phyloP scores from a whole-genome alignment of 2,888 invertebrate genomes.

The Trichogramma evanescens region DNA sequence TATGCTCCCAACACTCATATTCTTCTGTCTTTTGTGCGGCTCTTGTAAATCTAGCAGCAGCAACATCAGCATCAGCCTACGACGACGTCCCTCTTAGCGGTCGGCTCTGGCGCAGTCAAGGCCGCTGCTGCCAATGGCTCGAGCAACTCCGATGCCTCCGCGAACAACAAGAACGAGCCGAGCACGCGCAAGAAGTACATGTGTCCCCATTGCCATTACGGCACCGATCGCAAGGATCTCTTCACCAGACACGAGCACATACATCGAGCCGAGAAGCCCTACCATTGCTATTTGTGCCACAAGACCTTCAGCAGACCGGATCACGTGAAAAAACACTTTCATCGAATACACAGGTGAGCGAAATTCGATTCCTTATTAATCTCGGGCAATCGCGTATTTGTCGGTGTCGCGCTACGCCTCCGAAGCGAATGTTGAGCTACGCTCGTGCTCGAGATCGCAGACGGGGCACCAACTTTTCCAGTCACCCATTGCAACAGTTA shows the following conservation, averaged over 20 bases:
- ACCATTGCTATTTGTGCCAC: slow-evolving; percentile 86
- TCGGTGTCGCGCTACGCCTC: too few species aligned
- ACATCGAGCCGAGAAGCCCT: slow-evolving; percentile 88
- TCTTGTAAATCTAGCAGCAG: background rate
- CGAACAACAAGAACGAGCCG: background rate
- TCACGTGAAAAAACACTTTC: slow-evolving; percentile 89
- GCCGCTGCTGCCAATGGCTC: background rate
- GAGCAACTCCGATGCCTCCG: background rate
- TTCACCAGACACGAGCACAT: slow-evolving; percentile 90
- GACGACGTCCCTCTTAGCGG: background rate
- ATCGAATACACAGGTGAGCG: slow-evolving; percentile 69
- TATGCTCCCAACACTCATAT: slow-evolving; percentile 3
- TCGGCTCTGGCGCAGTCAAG: background rate
- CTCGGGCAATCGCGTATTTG: background rate
- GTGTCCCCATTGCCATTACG: slow-evolving; percentile 83
- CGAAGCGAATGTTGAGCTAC: too few species aligned
- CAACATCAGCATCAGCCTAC: background rate
- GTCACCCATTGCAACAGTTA: too few species aligned
- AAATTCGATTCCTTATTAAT: background rate
- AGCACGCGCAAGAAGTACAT: slow-evolving; percentile 63
- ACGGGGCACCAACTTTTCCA: too few species aligned
- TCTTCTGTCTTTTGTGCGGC: slow-evolving; percentile 2
- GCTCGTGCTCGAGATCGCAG: too few species aligned
- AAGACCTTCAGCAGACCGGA: slow-evolving; percentile 91
- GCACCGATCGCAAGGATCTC: slow-evolving; percentile 83